Evolutionary conservation across 2,113 vertebrate species (phyloP).

Genomic region (Hemichromis elongatus): DNA sequence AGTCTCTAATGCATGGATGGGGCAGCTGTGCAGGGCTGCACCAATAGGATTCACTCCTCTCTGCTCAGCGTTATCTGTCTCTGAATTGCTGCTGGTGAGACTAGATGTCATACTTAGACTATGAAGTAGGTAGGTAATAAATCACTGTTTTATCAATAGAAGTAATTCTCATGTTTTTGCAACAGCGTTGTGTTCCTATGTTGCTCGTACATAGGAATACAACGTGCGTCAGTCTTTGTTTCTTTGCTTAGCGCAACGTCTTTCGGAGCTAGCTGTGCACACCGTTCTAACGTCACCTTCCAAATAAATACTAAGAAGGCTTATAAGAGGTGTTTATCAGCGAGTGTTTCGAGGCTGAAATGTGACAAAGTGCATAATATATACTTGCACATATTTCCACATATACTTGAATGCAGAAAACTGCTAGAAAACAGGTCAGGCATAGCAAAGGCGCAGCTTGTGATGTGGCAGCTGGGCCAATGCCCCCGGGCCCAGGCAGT

Average conservation of each 20-base stretch:
- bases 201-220: background rate
- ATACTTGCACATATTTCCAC: background rate
- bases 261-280: background rate
- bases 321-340: background rate
- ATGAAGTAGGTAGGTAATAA: background rate
- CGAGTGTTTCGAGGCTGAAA: background rate
- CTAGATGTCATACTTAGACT: background rate
- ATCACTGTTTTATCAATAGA: background rate
- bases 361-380: background rate
- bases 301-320: background rate
- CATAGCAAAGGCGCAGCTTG: background rate
- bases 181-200: background rate
- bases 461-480: background rate
- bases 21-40: background rate
- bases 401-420: background rate
- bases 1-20: background rate
- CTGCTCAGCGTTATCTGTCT: background rate
- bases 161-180: background rate
- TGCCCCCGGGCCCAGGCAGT: background rate
- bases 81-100: background rate
- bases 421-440: background rate
- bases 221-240: background rate
- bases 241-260: background rate
- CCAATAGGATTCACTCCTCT: background rate
- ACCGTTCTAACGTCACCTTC: background rate